phyloP scores from a whole-genome alignment of 1,140 invertebrate species.

The Macrocentrus cingulum region DNA sequence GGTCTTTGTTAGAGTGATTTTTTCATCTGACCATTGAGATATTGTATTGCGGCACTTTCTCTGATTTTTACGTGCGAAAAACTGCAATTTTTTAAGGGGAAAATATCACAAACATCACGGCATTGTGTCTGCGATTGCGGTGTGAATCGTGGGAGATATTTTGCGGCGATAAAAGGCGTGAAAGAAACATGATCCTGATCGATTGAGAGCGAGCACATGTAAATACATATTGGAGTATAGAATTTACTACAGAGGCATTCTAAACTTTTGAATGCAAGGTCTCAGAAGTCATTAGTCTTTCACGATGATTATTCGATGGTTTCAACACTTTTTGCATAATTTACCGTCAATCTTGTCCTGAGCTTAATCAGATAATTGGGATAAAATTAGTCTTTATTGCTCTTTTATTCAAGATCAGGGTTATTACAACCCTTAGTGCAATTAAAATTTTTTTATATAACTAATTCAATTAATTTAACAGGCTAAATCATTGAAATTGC shows the following conservation, averaged over 20 bases:
- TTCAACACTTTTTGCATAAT: no score
- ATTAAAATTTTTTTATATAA: no score
- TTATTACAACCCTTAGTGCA: no score
- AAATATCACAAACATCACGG: background rate
- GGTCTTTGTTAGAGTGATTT: background rate
- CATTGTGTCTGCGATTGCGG: background rate
- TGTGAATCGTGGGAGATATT: background rate
- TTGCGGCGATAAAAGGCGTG: background rate
- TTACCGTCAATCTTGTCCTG: no score
- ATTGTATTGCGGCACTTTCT: constrained; percentile 17
- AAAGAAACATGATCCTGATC: constrained; percentile 1
- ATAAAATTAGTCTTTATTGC: no score
- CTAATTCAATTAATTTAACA: no score
- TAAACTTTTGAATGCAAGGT: constrained; percentile 3
- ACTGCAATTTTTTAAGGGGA: constrained; percentile 12
- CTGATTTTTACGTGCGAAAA: background rate
- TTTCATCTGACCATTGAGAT: background rate
- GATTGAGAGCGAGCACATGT: background rate
- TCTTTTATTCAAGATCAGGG: background rate
- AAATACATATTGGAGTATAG: background rate
- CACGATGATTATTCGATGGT: no score
- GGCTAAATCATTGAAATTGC: no score
- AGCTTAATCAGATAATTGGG: no score
- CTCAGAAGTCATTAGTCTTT: background rate
- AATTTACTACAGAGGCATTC: background rate